Conservation (phyloP, 2,113 vertebrate species). For the Solea senegalensis region DNA sequence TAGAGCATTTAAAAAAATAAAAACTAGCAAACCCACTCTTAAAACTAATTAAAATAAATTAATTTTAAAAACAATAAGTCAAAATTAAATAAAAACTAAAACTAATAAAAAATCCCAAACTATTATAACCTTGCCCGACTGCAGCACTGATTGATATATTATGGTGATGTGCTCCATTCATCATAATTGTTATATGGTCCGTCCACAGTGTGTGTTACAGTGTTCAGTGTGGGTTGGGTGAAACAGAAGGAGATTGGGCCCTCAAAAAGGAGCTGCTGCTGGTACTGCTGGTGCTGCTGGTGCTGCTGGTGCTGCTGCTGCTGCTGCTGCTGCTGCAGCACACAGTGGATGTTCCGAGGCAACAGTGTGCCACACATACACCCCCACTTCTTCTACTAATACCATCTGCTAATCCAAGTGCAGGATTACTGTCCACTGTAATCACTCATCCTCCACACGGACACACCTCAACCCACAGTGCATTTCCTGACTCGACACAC, state of each 20-base stretch:
- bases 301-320: not conserved
- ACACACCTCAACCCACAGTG: slow-evolving; percentile 66
- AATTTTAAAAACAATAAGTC: no score
- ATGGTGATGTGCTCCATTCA: not conserved
- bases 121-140: no score
- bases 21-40: no score
- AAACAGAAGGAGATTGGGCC: slow-evolving; percentile 41
- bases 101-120: no score
- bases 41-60: no score
- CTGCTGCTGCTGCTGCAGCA: slow-evolving; percentile 58
- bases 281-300: no score
- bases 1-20: no score
- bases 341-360: slow-evolving; percentile 67
- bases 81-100: no score
- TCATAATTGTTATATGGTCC: not conserved
- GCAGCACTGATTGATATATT: no score
- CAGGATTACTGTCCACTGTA: slow-evolving; percentile 79
- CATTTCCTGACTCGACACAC: slow-evolving; percentile 65
- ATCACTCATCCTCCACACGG: slow-evolving; percentile 71
- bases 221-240: slow-evolving; percentile 26
- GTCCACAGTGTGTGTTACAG: not conserved
- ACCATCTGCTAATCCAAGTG: slow-evolving; percentile 76
- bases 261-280: not conserved
- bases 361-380: slow-evolving; percentile 52
- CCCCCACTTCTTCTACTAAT: slow-evolving; percentile 74